Percentiles rank a stretch among this genome's conserved stretches.
These are phyloP conservation scores for Squalus acanthias DNA, from an alignment of 2,797 vertebrate genomes.

Conservation along the genomic window DNA sequence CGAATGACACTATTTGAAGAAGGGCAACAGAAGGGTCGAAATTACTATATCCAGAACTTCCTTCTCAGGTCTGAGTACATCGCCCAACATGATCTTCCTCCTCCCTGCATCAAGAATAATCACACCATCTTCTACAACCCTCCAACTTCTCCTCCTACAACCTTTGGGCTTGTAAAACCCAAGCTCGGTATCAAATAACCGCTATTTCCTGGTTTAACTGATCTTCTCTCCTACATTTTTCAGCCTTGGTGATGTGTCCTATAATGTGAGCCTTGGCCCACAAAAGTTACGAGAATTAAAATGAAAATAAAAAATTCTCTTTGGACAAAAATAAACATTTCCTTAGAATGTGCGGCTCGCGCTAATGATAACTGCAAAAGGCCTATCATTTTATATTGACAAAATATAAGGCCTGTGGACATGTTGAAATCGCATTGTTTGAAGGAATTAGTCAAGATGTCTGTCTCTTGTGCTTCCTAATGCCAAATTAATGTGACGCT, in stretches of 20 bases:
- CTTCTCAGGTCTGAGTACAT: neutral
- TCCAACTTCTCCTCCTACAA: neutral
- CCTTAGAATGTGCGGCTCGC: neutral
- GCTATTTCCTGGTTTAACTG: neutral
- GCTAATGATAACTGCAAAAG: neutral
- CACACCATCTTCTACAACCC: neutral
- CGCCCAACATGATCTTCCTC: neutral
- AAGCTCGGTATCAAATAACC: neutral
- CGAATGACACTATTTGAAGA: too few relatives aligned
- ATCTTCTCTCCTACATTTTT: neutral
- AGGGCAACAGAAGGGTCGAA: too few relatives aligned
- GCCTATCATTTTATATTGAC: neutral
- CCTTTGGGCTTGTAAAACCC: neutral
- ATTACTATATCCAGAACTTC: neutral
- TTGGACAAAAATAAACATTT: neutral
- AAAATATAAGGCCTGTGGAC: neutral
- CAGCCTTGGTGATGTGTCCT: neutral
- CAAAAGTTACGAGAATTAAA: neutral
- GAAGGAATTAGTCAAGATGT: conserved; percentile 16
- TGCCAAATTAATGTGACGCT: conserved; percentile 17
- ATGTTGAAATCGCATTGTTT: neutral
- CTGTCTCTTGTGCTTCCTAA: neutral
- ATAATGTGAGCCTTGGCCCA: neutral
- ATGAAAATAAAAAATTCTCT: neutral
- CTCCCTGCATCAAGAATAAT: neutral